Evolutionary conservation across 2,888 invertebrate species (phyloP), one percentile per base, ranked within the genome.

Genomic region (Dendrolimus pini): DNA sequence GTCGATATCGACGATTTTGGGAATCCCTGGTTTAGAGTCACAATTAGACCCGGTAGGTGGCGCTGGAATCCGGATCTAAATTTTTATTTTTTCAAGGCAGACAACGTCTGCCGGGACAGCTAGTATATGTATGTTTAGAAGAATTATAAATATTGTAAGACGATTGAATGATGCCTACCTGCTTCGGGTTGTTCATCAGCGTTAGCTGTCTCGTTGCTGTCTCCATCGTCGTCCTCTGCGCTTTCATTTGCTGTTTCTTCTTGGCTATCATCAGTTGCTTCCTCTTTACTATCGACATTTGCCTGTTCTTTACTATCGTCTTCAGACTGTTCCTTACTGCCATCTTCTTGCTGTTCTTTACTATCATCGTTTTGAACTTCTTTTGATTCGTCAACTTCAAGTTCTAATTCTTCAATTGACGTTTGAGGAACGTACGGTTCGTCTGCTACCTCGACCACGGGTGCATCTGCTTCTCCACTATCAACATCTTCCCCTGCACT

Each of bases 161-260:
- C 30, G 30, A 30, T 30, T 30, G 6, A 30, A 30, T 18, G 30
- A 41, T 13, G 9, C 3, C 65, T 75, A 85, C 89, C 89, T 79
- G 83, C 80, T 67, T 89, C 88, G 75, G 75, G 76, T 79, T 84
- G 78, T 78, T 88, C 89, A 63, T 90, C 91, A 87, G 89, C 85
- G 69, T 85, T 85, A 83, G 85, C 84, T 70, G 65, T 64, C 10
- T 83, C 69, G 66, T 78, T 77, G 75, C 82, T 82, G 79, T 82
- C 75, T 74, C 72, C 74, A 18, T 70, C 67, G 54, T 65, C 54
- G 47, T 63, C 63, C 14, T 62, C 56, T 56, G 59, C 61, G 58
- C 60, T 64, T 56, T 72, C 83, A 56, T 56, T 61, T 59, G 54
- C 60, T 64, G 62, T 64, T 59, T 68, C 65, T 57, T 52, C 78